phyloP scores from a whole-genome alignment of 2,113 vertebrate genomes.

The Atractosteus spatula region DNA sequence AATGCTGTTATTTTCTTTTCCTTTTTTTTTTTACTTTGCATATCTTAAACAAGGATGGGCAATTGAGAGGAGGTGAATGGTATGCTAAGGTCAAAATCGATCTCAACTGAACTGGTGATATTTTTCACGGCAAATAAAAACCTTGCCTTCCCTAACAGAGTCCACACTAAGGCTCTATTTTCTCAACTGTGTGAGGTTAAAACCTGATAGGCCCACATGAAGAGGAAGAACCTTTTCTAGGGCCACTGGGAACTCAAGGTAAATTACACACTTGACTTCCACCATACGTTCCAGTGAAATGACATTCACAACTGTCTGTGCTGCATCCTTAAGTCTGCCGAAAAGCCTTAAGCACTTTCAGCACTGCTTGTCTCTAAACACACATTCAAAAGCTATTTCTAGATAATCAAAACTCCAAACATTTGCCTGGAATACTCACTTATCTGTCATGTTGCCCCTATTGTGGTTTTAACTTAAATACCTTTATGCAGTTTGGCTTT shows the following conservation, averaged over 20 bases:
- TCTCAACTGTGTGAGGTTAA: background rate
- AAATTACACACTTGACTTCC: conserved; percentile 63
- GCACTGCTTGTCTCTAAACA: conserved; percentile 27
- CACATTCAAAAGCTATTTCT: background rate
- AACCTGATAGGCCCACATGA: background rate
- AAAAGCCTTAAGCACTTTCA: background rate
- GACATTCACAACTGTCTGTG: conserved; percentile 52
- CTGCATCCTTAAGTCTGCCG: conserved; percentile 30
- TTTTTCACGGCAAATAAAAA: background rate
- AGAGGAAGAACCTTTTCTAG: background rate
- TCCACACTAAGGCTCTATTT: background rate
- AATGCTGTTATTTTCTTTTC: background rate
- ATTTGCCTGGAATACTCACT: background rate
- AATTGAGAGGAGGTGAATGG: background rate
- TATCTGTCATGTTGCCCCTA: conserved; percentile 41
- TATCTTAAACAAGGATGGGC: background rate
- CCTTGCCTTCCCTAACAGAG: background rate
- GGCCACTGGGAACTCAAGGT: conserved; percentile 57
- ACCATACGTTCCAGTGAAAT: conserved; percentile 55
- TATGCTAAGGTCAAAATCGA: background rate
- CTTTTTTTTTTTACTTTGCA: background rate
- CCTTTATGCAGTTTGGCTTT: background rate
- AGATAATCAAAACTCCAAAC: background rate
- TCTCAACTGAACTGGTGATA: background rate
- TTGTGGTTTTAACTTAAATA: background rate